Evolutionary conservation across 2,888 invertebrate genomes (phyloP).

Genomic region (Coelopa pilipes): DNA sequence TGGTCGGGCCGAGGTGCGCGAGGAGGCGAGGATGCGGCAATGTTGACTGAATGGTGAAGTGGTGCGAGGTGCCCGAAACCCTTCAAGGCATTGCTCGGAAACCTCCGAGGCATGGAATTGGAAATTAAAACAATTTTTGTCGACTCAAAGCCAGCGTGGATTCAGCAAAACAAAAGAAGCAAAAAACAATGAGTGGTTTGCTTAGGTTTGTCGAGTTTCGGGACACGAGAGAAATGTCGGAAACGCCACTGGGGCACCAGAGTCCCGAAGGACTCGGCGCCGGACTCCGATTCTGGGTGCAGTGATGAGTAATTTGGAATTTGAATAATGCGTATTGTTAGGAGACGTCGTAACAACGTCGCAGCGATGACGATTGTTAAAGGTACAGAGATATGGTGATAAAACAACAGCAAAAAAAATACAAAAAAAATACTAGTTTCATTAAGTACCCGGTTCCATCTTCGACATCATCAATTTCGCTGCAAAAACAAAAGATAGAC

Average conservation of each 20-base stretch:
- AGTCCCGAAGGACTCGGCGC: no score
- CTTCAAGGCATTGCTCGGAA: no score
- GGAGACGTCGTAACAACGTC: neutral
- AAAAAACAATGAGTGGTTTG: neutral
- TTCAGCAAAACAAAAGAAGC: neutral
- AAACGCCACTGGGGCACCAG: no score
- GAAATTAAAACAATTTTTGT: neutral
- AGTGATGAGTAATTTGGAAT: neutral
- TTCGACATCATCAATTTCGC: conserved; percentile 54
- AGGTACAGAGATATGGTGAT: conserved; percentile 1
- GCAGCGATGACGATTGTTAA: no score
- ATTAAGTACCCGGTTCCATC: conserved; percentile 55
- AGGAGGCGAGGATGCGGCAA: no score
- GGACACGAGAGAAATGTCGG: neutral
- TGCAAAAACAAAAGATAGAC: conserved; percentile 54
- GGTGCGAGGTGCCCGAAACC: no score
- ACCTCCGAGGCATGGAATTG: no score
- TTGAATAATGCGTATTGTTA: neutral
- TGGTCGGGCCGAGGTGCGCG: no score
- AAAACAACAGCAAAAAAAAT: conserved; percentile 14
- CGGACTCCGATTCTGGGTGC: neutral
- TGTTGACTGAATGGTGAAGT: no score
- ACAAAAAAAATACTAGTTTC: conserved; percentile 24
- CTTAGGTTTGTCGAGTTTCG: neutral
- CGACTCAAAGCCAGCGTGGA: neutral